Percentiles rank a stretch among this genome's conserved stretches.
Evolutionary conservation across 2,888 invertebrate species (phyloP).

Genomic region (Caenorhabditis plicata): DNA sequence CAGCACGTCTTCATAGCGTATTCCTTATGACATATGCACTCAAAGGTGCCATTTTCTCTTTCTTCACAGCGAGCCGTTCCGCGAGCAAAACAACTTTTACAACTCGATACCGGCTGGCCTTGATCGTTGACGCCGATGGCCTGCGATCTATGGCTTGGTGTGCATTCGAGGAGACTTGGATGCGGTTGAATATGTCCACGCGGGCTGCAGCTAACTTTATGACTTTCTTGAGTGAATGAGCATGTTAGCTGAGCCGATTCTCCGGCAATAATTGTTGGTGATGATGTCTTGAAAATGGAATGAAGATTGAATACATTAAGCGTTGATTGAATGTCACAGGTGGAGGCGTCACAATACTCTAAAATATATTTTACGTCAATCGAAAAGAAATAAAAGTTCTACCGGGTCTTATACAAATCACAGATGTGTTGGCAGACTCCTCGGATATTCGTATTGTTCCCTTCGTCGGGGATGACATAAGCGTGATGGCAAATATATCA

Average conservation of each 20-base stretch:
- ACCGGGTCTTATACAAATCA: conserved; percentile 28
- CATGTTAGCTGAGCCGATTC: conserved; percentile 9
- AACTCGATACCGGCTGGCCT: not conserved
- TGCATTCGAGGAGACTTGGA: too few relatives aligned
- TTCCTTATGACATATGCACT: conserved; percentile 8
- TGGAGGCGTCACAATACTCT: conserved; percentile 22
- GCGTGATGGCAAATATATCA: conserved; percentile 13
- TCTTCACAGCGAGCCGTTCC: conserved; percentile 15
- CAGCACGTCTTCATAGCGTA: conserved; percentile 26
- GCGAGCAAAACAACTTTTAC: conserved; percentile 7
- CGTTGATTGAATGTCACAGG: conserved; percentile 8
- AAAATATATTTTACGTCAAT: not conserved
- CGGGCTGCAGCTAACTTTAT: conserved; percentile 13
- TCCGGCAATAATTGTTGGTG: too few relatives aligned
- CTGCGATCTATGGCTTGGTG: too few relatives aligned
- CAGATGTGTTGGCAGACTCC: conserved; percentile 12
- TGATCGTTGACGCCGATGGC: conserved; percentile 15
- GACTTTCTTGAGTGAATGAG: conserved; percentile 9
- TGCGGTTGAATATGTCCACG: too few relatives aligned
- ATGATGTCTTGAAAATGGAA: conserved; percentile 3
- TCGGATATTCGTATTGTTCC: conserved; percentile 18
- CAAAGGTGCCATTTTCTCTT: not conserved
- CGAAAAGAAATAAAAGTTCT: not conserved
- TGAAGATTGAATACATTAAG: conserved; percentile 2
- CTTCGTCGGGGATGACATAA: conserved; percentile 9